Evolutionary conservation across 2,797 vertebrate species (phyloP), one percentile per base, ranked within the genome.

Genomic region (Poeciliopsis paucimaculata): DNA sequence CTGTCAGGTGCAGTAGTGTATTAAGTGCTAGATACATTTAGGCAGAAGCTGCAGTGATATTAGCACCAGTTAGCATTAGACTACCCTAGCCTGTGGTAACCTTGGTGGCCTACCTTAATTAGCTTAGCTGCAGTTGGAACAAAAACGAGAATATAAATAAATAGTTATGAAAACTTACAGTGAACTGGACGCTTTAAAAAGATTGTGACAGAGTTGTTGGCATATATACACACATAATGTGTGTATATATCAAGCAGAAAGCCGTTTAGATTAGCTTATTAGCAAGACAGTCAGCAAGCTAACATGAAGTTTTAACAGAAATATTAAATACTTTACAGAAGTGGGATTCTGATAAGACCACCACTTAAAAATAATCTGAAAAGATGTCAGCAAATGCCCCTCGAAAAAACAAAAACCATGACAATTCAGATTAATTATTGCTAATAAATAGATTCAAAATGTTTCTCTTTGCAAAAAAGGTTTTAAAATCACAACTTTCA

Each of bases 121-220:
- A 57, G 15, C 36, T 73, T 1, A 2, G 43, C 47, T 71, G 66
- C 55, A 81, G 81, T 77, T 80, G 75, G 28, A 60, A 39, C 36
- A 66, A 2, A 15, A 62, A 74, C 36, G 43, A 10, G n/a, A 28
- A 60, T 80, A 86, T 74, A 81, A 79, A 86, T 76, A 81, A 79
- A 36, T 71, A 82, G 1, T 41, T 57, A 70, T 41, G 18, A 64
- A 73, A 6, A 81, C 57, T 71, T 2, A 0, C 12, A 51, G 6
- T 57, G 43, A 62, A 79, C 23, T 16, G 41, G 46, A 75, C 74
- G 41, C 28, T 87, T 77, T 73, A 47, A 77, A 75, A 28, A 77
- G 82, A 73, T 4, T 26, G 45, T 45, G 43, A 74, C 36, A 26
- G 71, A 74, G 36, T 72, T 34, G 70, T 60, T 60, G 53, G 10